Evolutionary conservation across 2,113 vertebrate species (phyloP).

Genomic region (Steatornis caripensis): DNA sequence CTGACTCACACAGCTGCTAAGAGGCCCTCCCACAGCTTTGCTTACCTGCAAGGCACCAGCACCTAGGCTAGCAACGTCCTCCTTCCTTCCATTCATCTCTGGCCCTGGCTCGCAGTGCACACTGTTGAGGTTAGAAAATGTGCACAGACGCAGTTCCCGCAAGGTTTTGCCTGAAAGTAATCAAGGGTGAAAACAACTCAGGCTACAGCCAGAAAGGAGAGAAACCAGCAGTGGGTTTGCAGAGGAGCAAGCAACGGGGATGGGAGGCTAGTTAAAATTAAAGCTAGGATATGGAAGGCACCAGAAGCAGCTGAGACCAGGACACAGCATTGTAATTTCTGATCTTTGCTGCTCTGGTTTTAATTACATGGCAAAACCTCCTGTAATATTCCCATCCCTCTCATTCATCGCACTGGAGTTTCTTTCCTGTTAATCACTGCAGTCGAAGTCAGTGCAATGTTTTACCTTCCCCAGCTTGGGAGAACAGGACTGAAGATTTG

Average conservation of each 20-base stretch:
- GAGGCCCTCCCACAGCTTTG: not conserved
- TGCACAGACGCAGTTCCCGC: accelerated
- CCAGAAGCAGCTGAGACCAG: not conserved
- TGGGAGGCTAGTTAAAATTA: not conserved
- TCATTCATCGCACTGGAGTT: not conserved
- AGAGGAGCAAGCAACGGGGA: not conserved
- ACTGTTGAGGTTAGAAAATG: not conserved
- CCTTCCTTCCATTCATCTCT: not conserved
- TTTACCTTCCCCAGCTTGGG: not conserved
- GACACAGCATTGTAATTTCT: not conserved
- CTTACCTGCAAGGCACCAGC: not conserved
- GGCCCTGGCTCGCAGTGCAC: not conserved
- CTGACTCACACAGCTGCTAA: not conserved
- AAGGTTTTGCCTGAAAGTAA: not conserved
- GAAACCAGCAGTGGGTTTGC: not conserved
- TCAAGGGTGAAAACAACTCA: not conserved
- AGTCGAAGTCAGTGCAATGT: accelerated
- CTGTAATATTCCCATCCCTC: not conserved
- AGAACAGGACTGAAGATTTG: not conserved
- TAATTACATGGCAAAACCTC: not conserved
- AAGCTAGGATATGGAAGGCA: not conserved
- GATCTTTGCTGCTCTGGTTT: not conserved
- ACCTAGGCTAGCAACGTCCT: not conserved
- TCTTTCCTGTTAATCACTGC: not conserved
- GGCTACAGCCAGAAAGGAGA: not conserved